Evolutionary conservation across 2,113 vertebrate genomes (phyloP).

Genomic region (Rhinolophus ferrumequinum): DNA sequence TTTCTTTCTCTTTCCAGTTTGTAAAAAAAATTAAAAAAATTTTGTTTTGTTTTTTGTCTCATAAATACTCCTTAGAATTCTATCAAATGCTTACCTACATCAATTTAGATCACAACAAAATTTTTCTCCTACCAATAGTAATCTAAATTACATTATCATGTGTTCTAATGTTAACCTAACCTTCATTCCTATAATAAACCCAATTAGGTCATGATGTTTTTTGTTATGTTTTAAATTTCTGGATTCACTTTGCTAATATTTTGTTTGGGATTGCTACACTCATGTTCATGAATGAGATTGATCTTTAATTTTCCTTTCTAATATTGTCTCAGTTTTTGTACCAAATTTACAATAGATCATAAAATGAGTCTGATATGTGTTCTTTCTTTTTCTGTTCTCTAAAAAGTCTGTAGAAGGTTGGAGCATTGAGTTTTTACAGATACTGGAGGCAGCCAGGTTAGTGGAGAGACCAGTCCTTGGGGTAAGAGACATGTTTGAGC

Average conservation of each 20-base stretch:
- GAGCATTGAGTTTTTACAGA: not conserved
- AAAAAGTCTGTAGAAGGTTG: not conserved
- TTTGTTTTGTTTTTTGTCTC: not conserved
- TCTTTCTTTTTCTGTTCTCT: not conserved
- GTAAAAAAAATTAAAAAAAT: not conserved
- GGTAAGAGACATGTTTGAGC: not conserved
- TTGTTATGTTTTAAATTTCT: not conserved
- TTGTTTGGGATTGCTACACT: slow-evolving; percentile 42
- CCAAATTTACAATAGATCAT: not conserved
- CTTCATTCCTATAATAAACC: not conserved
- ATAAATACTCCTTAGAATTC: slow-evolving; percentile 23
- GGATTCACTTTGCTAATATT: slow-evolving; percentile 12
- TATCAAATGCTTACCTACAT: not conserved
- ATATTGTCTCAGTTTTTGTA: not conserved
- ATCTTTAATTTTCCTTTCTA: not conserved
- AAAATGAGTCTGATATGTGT: not conserved
- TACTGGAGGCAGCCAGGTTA: not conserved
- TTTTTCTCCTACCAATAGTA: not conserved
- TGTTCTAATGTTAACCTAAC: not conserved
- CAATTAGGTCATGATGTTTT: not conserved
- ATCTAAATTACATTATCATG: not conserved
- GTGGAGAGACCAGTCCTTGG: not conserved
- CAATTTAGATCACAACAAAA: not conserved
- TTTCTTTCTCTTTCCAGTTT: slow-evolving; percentile 6
- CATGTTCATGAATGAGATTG: not conserved